These are phyloP conservation scores for Magallana ariakensis DNA, from an alignment of 1,140 invertebrate species.

Conservation along the genomic window DNA sequence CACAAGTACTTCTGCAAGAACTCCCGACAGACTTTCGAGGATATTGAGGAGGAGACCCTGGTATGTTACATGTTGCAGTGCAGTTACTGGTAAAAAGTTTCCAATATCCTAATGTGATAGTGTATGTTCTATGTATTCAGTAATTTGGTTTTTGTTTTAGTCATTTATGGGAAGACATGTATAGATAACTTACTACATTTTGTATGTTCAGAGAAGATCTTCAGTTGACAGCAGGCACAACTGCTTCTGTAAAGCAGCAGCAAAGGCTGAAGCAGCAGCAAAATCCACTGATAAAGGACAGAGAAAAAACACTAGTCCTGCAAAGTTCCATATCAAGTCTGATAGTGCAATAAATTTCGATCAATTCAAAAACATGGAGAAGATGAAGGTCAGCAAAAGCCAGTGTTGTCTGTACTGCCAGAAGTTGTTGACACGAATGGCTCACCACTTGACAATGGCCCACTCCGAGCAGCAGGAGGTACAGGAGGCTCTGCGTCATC, in stretches of 20 bases:
- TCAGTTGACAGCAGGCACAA: background rate
- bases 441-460: background rate
- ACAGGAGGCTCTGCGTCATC: background rate
- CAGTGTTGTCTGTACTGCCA: conserved; percentile 10
- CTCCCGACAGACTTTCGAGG: conserved; percentile 2
- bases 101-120: too few relatives aligned
- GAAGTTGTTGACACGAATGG: background rate
- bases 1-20: background rate
- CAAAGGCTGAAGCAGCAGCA: background rate
- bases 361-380: background rate
- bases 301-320: background rate
- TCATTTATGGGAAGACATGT: too few relatives aligned
- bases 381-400: background rate
- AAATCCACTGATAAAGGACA: background rate
- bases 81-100: too few relatives aligned
- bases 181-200: background rate
- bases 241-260: background rate
- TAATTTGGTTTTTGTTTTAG: too few relatives aligned
- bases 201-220: background rate
- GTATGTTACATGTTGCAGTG: background rate
- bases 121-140: too few relatives aligned
- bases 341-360: background rate
- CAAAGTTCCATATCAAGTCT: background rate
- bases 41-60: background rate
- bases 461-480: background rate